Base-by-base conservation (phyloP, 2,797 vertebrate species). In the Gymnoscopelus braueri region DNA sequence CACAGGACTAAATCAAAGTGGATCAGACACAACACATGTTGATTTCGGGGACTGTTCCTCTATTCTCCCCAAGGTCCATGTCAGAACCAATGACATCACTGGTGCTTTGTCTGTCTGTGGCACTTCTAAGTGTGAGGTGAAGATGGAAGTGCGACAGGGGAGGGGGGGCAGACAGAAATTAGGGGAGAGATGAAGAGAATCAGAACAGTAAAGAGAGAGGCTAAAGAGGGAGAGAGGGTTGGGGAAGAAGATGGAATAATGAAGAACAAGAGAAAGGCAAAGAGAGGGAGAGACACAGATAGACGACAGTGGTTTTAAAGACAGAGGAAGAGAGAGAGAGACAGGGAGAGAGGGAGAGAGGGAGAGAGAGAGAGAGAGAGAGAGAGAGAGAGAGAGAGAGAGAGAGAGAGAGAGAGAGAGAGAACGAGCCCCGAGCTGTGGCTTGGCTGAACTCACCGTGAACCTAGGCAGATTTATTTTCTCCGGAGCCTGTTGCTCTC, bases 361-460 rank as follows among this genome's bases (percentile, higher is more conserved):
- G 54, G n/a, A 15, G 29, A 74, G 69, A 83, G 29, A 57, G 68
- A 74, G 5, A 51, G 72, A 79, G 63, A 58, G 39, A 60, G 60
- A 56, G n/a, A 15, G 29, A 74, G 69, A 83, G 29, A 57, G 68
- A 74, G 5, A 51, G 72, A 79, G 63, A 58, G 10, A 67, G 13
- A 26, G 47, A 60, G 63, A 58, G 10, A 67, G 13, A 26, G 47
- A 60, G 53, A 50, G 58, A 57, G 60, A 62, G 65, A 61, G 79
- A 71, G 83, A 80, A 76, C 83, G 72, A 80, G 86, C 77, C 80
- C 83, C 5, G 78, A 85, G 86, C 82, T 80, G 88, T 39, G 87
- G 89, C 81, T 94, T 94, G 92, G 92, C 92, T 94, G 93, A 94
- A 94, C 93, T 93, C 86, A 67, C 82, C 9, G 60, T 94, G 93